phyloP scores from a whole-genome alignment of 2,113 vertebrate species.

The Solenodon paradoxus region DNA sequence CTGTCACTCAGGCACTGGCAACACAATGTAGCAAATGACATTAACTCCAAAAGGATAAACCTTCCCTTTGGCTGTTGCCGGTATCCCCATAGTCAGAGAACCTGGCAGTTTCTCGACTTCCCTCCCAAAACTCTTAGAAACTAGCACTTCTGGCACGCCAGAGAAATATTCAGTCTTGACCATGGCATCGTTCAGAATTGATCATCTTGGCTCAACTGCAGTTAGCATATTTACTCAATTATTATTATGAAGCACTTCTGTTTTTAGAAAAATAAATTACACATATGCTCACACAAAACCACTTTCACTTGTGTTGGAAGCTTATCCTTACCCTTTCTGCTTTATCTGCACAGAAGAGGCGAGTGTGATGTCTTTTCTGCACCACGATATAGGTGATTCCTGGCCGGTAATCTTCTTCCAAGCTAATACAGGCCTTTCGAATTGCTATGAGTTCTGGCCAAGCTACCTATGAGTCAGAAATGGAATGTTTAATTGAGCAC shows the following conservation, averaged over 20 bases:
- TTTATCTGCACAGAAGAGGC: constrained; percentile 98
- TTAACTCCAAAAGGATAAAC: background rate
- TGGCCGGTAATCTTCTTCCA: constrained; percentile 98
- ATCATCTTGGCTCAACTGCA: background rate
- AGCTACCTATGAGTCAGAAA: constrained; percentile 88
- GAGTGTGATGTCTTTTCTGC: constrained; percentile 98
- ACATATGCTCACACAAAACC: background rate
- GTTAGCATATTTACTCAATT: background rate
- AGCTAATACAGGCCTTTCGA: constrained; percentile 98
- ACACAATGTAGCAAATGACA: constrained; percentile 4
- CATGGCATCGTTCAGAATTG: constrained; percentile 12
- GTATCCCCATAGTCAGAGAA: background rate
- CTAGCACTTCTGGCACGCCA: background rate
- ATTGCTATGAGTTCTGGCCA: constrained; percentile 99
- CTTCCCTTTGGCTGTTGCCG: background rate
- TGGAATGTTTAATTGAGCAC: constrained; percentile 33
- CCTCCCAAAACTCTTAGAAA: background rate
- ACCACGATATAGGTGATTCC: constrained; percentile 99
- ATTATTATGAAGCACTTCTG: background rate
- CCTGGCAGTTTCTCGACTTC: background rate
- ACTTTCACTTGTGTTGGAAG: background rate
- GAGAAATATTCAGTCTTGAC: constrained; percentile 25
- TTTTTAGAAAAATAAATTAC: background rate
- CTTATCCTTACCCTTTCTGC: constrained; percentile 91
- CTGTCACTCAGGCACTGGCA: background rate